Evolutionary conservation across 23 tunicate species (phyloP).

Genomic region (Ciona savignyi): DNA sequence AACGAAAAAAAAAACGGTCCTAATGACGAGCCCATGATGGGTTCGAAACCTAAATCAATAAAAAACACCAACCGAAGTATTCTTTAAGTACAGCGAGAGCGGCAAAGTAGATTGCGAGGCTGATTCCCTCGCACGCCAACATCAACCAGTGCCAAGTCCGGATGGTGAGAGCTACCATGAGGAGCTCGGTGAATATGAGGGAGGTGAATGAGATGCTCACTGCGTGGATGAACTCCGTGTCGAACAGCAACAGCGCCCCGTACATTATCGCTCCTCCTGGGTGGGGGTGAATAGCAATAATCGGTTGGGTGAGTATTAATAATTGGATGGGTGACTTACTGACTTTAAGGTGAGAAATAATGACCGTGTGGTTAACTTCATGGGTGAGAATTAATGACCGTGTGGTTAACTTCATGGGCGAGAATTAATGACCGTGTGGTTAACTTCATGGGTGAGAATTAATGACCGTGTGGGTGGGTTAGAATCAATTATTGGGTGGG

Average conservation of each 20-base stretch:
- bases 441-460: too few species aligned
- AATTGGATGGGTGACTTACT: not conserved
- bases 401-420: too few species aligned
- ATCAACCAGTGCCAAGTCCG: slow-evolving; percentile 95
- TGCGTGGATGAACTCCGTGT: slow-evolving; percentile 58
- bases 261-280: slow-evolving; percentile 89
- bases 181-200: slow-evolving; percentile 74
- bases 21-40: too few species aligned
- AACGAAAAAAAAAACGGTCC: too few species aligned
- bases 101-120: slow-evolving; percentile 52
- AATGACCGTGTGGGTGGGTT: too few species aligned
- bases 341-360: not conserved
- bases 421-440: too few species aligned
- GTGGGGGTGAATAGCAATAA: not conserved
- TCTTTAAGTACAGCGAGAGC: slow-evolving; percentile 45
- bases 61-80: slow-evolving; percentile 55
- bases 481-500: too few species aligned
- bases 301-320: not conserved
- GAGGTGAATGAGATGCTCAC: slow-evolving; percentile 92
- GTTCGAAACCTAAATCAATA: too few species aligned
- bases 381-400: too few species aligned
- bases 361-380: too few species aligned
- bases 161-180: slow-evolving; percentile 91
- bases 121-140: slow-evolving; percentile 49
- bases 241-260: slow-evolving; percentile 76